Base-by-base conservation (phyloP, 2,797 vertebrate species). In the Eutrigla gurnardus region DNA sequence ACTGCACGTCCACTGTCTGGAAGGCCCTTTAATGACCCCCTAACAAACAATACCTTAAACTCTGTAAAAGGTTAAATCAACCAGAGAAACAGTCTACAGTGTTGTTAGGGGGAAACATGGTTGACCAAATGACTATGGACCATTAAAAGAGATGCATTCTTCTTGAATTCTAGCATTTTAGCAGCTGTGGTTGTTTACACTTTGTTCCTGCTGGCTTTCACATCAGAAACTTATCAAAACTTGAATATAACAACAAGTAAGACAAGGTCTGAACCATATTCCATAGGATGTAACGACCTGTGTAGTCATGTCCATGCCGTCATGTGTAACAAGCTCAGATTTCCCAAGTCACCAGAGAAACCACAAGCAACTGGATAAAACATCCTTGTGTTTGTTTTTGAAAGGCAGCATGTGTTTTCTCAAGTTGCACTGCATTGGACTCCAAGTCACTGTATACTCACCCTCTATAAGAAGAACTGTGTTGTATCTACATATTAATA, bases 401-500 rank as follows among this genome's bases (percentile, higher is more conserved):
- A 70, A 32, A n/a, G 4, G 1, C 37, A 10, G 49, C 1, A 10
- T 13, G 5, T 14, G 58, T 54, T 75, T 47, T 50, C 11, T 35
- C 10, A 63, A 7, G 52, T 49, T 65, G 39, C 14, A n/a, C 45
- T 57, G 52, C 52, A 52, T 45, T 47, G 37, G 33, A 39, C 53
- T n/a, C 37, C 14, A 0, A 33, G 42, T 46, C 43, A 36, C 5
- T 82, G 42, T 54, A 58, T 3, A 52, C 11, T 47, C 25, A 61
- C 5, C 49, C 39, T 65, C 10, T 59, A 13, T 61, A 43, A 55
- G 50, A 69, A 18, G n/a, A 74, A 57, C 49, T 50, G 11, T 17
- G 39, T 64, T 45, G 46, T 58, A 52, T 66, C 65, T 62, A 42
- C 13, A 58, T 70, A 42, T 52, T 65, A 18, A 49, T 65, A 43